Percentiles rank a stretch among this genome's conserved stretches.
Conservation (phyloP, 2,113 vertebrate genomes). For the Rhinolophus sinicus region DNA sequence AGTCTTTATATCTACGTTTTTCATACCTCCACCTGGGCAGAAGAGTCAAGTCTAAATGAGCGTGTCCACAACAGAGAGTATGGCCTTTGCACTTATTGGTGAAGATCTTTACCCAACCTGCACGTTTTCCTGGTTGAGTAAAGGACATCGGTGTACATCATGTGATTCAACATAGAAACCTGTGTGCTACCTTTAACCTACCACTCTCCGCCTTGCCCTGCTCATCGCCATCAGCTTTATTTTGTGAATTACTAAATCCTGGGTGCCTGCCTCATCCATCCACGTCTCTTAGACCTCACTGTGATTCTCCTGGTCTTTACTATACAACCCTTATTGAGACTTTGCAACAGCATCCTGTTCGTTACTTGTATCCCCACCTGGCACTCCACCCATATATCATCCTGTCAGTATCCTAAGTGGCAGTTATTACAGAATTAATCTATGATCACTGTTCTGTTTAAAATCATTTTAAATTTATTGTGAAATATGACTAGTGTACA, state of each 20-base stretch:
- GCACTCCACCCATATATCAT: too few species aligned
- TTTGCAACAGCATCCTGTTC: neutral
- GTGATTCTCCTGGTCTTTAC: too few species aligned
- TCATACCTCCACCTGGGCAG: neutral
- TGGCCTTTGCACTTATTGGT: neutral
- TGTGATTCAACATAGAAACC: neutral
- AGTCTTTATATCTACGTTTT: neutral
- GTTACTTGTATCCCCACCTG: neutral
- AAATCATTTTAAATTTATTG: neutral
- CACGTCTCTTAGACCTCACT: too few species aligned
- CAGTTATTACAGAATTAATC: neutral
- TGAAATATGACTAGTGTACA: neutral
- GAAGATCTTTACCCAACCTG: neutral
- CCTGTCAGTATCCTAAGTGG: neutral
- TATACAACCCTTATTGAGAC: neutral
- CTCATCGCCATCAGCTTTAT: neutral
- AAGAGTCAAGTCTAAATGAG: too few species aligned
- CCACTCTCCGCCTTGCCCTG: neutral
- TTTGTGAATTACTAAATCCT: neutral
- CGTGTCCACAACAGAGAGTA: too few species aligned
- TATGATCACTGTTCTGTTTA: neutral
- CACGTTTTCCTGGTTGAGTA: neutral
- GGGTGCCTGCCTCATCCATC: neutral
- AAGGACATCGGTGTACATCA: accelerated
- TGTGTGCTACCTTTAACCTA: neutral